Evolutionary conservation across 53 echinoderm and acorn worm species (phyloP).

Genomic region (Mesocentrotus franciscanus): DNA sequence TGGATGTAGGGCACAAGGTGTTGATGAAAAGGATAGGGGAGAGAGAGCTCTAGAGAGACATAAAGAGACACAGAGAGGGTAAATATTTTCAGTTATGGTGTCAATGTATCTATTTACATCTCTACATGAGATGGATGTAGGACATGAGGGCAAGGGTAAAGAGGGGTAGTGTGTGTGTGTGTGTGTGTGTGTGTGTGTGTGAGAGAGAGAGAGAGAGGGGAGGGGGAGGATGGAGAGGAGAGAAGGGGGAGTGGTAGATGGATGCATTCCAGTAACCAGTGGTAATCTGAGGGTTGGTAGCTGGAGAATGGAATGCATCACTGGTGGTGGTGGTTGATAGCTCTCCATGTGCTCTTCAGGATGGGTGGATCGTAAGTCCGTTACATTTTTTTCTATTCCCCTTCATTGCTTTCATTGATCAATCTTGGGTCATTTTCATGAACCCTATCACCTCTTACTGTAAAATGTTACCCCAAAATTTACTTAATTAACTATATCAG

Average conservation of each 20-base stretch:
- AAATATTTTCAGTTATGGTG: not conserved
- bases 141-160: not conserved
- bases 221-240: not conserved
- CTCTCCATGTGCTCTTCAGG: constrained; percentile 40
- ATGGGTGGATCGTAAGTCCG: constrained; percentile 33
- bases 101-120: not conserved
- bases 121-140: not conserved
- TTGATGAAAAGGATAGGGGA: not conserved
- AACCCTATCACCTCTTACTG: too few relatives aligned
- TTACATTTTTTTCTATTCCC: not conserved
- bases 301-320: constrained; percentile 53
- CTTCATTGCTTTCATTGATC: not conserved
- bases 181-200: not conserved
- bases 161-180: not conserved
- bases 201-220: not conserved
- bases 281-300: constrained; percentile 36
- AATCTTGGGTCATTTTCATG: too few relatives aligned
- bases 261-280: constrained; percentile 42
- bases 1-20: not conserved
- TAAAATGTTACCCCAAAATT: too few relatives aligned
- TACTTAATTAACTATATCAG: too few relatives aligned
- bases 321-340: constrained; percentile 36
- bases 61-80: not conserved
- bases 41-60: not conserved
- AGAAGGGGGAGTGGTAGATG: constrained; percentile 43